Evolutionary conservation across 2,888 invertebrate genomes (phyloP).

Genomic region (Sabatieria punctata): DNA sequence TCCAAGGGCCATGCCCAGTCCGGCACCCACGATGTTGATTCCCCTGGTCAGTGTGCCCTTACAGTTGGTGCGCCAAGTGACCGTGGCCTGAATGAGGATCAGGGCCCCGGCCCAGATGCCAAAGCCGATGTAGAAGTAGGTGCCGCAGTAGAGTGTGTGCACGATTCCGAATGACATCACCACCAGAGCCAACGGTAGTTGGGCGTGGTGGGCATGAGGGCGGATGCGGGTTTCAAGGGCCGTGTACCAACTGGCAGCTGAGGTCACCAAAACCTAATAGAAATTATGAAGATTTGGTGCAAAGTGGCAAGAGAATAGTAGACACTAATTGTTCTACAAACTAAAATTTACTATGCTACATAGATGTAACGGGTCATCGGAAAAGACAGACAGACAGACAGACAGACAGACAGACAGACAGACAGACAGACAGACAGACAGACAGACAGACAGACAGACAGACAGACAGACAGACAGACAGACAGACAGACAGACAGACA

Average conservation of each 20-base stretch:
- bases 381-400: no score
- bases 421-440: no score
- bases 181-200: not conserved
- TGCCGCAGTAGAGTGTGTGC: slow-evolving; percentile 4
- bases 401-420: no score
- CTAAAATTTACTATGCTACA: no score
- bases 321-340: no score
- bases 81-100: not conserved
- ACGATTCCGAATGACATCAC: not conserved
- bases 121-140: slow-evolving; percentile 2
- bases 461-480: no score
- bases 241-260: not conserved
- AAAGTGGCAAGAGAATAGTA: no score
- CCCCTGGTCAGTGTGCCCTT: not conserved
- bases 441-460: no score
- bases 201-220: not conserved
- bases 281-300: not conserved
- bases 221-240: not conserved
- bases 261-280: not conserved
- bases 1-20: not conserved
- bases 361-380: no score
- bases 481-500: no score
- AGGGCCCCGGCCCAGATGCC: slow-evolving; percentile 4
- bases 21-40: slow-evolving; percentile 1
- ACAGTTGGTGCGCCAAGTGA: slow-evolving; percentile 2